These are phyloP conservation scores for Clarias gariepinus DNA, from an alignment of 2,113 vertebrate species.

Conservation along the genomic window DNA sequence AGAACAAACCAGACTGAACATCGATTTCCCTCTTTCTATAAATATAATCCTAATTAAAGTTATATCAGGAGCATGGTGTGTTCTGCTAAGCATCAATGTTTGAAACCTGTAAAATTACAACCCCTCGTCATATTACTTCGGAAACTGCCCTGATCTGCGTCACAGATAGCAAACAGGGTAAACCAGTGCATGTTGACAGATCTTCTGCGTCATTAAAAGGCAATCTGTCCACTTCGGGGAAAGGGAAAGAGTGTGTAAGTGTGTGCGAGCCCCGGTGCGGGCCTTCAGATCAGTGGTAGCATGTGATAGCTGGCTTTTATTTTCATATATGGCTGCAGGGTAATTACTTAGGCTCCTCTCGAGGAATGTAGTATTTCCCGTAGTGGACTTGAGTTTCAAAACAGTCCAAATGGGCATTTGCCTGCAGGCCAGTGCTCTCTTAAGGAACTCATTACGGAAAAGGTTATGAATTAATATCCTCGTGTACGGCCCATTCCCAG, in stretches of 20 bases:
- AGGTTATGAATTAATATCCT: constrained; percentile 38
- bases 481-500: constrained; percentile 4
- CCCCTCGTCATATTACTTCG: not conserved
- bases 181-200: constrained; percentile 36
- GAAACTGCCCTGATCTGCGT: constrained; percentile 13
- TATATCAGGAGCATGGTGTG: not conserved
- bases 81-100: not conserved
- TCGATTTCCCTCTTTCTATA: not conserved
- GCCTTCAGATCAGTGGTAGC: constrained; percentile 18
- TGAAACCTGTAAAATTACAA: not conserved
- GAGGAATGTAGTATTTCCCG: constrained; percentile 46
- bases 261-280: constrained; percentile 1
- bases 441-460: constrained; percentile 40
- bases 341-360: constrained; percentile 36
- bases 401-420: constrained; percentile 36
- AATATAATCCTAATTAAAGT: not conserved
- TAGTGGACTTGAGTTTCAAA: constrained; percentile 53
- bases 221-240: constrained; percentile 20
- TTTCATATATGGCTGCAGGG: constrained; percentile 17
- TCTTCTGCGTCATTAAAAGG: constrained; percentile 44
- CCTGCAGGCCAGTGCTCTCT: not conserved
- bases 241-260: constrained; percentile 36
- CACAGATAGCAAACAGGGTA: constrained; percentile 15
- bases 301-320: constrained; percentile 32
- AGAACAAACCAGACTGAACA: not conserved